Percentiles rank a stretch among this genome's conserved stretches.
Conservation (phyloP, 2,113 vertebrate genomes). For the Nerophis lumbriciformis region DNA sequence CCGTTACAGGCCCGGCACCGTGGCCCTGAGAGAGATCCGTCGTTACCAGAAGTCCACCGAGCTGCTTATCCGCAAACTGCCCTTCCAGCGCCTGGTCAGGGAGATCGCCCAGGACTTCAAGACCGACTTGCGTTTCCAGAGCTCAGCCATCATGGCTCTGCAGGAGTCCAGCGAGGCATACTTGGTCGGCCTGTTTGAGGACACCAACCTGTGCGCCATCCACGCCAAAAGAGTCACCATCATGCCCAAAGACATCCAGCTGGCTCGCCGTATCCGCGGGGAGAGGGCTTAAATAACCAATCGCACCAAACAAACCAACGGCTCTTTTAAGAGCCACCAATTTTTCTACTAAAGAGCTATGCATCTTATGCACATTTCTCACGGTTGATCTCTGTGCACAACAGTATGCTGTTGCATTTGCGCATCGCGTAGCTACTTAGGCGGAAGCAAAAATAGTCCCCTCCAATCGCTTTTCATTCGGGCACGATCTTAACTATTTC, state of each 20-base stretch:
- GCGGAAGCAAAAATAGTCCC: too few relatives aligned
- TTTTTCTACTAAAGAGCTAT: too few relatives aligned
- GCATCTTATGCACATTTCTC: too few relatives aligned
- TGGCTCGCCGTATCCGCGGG: conserved; percentile 74
- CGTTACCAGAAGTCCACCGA: conserved; percentile 59
- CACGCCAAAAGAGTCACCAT: conserved; percentile 77
- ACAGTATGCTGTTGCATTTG: too few relatives aligned
- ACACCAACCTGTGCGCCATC: conserved; percentile 77
- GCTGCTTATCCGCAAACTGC: conserved; percentile 51
- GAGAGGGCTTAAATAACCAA: conserved; percentile 44
- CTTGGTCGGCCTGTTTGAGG: conserved; percentile 74
- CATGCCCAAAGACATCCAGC: conserved; percentile 81
- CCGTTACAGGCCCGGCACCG: conserved; percentile 55
- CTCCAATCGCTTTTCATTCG: too few relatives aligned
- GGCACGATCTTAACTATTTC: too few relatives aligned
- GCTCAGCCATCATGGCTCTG: conserved; percentile 58
- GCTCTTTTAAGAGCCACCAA: conserved; percentile 7
- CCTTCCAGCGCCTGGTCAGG: conserved; percentile 53
- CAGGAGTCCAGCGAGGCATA: conserved; percentile 77
- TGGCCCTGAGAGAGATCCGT: conserved; percentile 54
- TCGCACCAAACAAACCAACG: not conserved
- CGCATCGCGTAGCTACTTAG: too few relatives aligned
- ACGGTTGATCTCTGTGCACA: too few relatives aligned
- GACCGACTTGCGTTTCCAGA: conserved; percentile 61
- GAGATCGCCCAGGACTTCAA: conserved; percentile 60